Base-by-base conservation (phyloP, 53 echinoderm and acorn worm genomes). In the Holothuria scabra region DNA sequence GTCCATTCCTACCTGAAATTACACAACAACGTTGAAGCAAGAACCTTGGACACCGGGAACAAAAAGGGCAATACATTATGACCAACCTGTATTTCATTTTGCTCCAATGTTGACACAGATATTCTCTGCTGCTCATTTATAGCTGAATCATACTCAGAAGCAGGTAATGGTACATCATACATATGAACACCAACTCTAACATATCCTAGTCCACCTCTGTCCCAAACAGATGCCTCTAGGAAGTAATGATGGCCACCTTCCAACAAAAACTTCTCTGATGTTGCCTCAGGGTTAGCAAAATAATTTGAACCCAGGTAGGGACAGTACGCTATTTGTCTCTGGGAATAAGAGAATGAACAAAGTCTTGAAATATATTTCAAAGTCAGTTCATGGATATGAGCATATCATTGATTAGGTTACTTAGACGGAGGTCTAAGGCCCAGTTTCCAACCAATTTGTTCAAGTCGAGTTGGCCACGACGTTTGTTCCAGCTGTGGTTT, bases 61-160 rank as follows among this genome's bases (percentile, higher is more conserved):
- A 3, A 52, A 2, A 18, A 52, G 11, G 8, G 18, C 3, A 16
- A 52, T 18, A 20, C 22, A 21, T 58, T n/a, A 24, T 65, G 14
- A 23, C 87, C 13, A 41, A 90, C 93, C 93, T 93, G 93, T 25
- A 37, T 28, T 75, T 93, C 93, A n/a, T 16, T 11, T 12, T 60
- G 19, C 13, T 84, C 59, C 23, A 59, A 67, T 12, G 93, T 80
- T 25, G 26, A 23, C 1, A 81, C 88, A 44, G 57, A 1, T 44
- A 93, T 88, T 7, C 33, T 21, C 70, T 93, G 93, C 25, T 80
- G 76, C 56, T 93, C 93, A 61, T 85, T 88, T 18, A 21, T 24
- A 28, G 88, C 93, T 4, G 11, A 14, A 48, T 32, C 25, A 6
- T 74, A 67, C 31, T 85, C 85, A 22, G 44, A 55, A 7, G 74